Percentiles rank a stretch among this genome's conserved stretches.
phyloP scores from a whole-genome alignment of 2,888 invertebrate species.

The Acronicta alni region DNA sequence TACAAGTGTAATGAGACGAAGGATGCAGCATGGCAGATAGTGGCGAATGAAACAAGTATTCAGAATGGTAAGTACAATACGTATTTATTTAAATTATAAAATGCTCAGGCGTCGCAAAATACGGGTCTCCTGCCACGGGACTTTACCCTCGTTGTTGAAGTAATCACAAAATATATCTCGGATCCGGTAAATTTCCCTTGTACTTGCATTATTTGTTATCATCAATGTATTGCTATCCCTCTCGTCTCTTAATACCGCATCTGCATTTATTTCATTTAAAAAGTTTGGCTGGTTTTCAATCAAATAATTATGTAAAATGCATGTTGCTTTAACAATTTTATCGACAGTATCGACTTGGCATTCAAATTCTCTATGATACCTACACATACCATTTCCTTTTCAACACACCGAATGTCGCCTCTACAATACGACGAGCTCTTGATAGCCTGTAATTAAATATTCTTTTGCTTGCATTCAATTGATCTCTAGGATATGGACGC shows the following conservation, averaged over 20 bases:
- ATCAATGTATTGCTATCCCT: neutral
- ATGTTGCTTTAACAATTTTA: slow-evolving; percentile 31
- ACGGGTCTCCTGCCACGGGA: slow-evolving; percentile 25
- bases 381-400: too few relatives aligned
- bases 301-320: slow-evolving; percentile 22
- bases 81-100: neutral
- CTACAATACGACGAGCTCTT: slow-evolving; percentile 22
- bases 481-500: slow-evolving; percentile 25
- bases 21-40: slow-evolving; percentile 9
- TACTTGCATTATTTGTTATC: slow-evolving; percentile 4
- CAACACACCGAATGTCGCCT: slow-evolving; percentile 1
- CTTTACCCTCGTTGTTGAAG: slow-evolving; percentile 19
- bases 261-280: slow-evolving; percentile 13
- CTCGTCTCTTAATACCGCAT: neutral
- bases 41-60: slow-evolving; percentile 7
- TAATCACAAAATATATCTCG: slow-evolving; percentile 27
- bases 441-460: slow-evolving; percentile 24
- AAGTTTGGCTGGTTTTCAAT: slow-evolving; percentile 22
- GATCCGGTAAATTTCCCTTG: slow-evolving; percentile 12
- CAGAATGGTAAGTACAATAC: slow-evolving; percentile 9
- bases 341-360: slow-evolving; percentile 24
- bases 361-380: too few relatives aligned
- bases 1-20: slow-evolving; percentile 7
- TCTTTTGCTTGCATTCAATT: slow-evolving; percentile 14
- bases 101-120: slow-evolving; percentile 7